Evolutionary conservation across 2,888 invertebrate species (phyloP).

Genomic region (Drosophila quinaria): DNA sequence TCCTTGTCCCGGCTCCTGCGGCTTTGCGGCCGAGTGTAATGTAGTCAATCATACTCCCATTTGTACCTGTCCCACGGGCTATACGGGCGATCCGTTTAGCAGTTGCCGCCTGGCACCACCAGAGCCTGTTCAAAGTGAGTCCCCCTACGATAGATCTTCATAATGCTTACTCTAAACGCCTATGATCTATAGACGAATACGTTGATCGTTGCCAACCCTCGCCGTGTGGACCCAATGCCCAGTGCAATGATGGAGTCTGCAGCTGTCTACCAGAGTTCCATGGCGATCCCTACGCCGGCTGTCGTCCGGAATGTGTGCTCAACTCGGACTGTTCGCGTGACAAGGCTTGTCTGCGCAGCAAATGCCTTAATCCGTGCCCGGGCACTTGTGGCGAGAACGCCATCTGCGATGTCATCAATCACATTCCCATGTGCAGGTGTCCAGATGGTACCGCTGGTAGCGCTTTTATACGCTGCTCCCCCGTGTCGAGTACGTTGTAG

Average conservation of each 20-base stretch:
- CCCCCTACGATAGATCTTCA: neutral
- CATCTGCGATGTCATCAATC: constrained; percentile 91
- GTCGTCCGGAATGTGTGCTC: constrained; percentile 91
- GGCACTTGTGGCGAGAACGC: constrained; percentile 90
- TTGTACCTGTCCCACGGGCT: constrained; percentile 88
- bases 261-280: constrained; percentile 90
- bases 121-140: constrained; percentile 76
- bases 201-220: constrained; percentile 89
- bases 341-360: constrained; percentile 90
- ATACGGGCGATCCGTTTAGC: constrained; percentile 89
- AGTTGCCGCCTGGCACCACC: constrained; percentile 84
- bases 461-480: constrained; percentile 88
- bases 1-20: constrained; percentile 90
- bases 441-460: constrained; percentile 88
- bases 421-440: constrained; percentile 89
- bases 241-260: constrained; percentile 89
- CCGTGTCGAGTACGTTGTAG: constrained; percentile 54
- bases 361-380: constrained; percentile 91
- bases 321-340: constrained; percentile 90
- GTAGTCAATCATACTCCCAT: constrained; percentile 89
- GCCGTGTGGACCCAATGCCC: constrained; percentile 89
- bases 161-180: neutral
- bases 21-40: constrained; percentile 87
- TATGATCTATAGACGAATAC: constrained; percentile 65
- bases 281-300: constrained; percentile 89